Base-by-base conservation (phyloP, 2,113 vertebrate genomes). In the Carlito syrichta region DNA sequence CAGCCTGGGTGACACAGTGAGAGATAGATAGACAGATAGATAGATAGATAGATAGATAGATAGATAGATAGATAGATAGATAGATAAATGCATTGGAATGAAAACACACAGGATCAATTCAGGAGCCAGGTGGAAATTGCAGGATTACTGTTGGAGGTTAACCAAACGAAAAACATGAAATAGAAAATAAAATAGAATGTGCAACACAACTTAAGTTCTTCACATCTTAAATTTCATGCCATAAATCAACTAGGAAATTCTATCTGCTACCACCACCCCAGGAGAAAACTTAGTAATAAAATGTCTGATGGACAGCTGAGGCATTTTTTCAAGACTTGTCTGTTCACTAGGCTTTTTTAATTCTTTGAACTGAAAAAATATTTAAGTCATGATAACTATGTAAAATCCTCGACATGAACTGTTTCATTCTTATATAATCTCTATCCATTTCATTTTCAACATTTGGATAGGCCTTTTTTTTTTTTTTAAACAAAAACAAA, bases 261-360 rank as follows among this genome's bases (percentile, higher is more conserved):
- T 40, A 90, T 74, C 56, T 95, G 54, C 76, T 10, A 73, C 6
- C 20, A 85, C 38, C 63, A 60, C 14, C 17, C 43, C 60, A 86
- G n/a, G 38, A 91, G 68, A 97, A 94, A 95, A 93, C 79, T 73
- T 45, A n/a, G 66, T 86, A 84, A 94, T 94, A 94, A 94, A 97
- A 86, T 11, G 4, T 63, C 79, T 94, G 77, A 91, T 23, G 74
- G 74, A 86, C 10, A 84, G 50, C 23, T 35, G 32, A 91, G 32
- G 66, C 45, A 85, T 86, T 92, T 97, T 94, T 93, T 91, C 3
- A 95, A 62, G 74, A 93, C 96, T 54, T 35, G 32, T 45, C 35
- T 96, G 60, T 91, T 90, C 91, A 76, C 76, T 14, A 58, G 27
- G 35, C 8, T 89, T 82, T 71, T 88, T 88, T 78, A 25, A n/a